Percentiles rank a stretch among this genome's conserved stretches.
phyloP scores from a whole-genome alignment of 2,797 vertebrate species.

The Urocyon cinereoargenteus region DNA sequence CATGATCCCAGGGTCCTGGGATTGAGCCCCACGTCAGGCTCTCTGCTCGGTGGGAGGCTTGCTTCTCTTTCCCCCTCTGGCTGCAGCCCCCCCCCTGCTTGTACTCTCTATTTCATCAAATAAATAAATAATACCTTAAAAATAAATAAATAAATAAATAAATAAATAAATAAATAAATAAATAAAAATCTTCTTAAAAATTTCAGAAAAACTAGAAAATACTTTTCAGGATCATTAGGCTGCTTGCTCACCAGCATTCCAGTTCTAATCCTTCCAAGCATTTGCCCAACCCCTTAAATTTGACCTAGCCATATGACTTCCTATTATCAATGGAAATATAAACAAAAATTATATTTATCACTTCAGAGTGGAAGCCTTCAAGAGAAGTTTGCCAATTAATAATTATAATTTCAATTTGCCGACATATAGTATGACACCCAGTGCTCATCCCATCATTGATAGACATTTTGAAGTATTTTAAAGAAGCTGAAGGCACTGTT shows the following conservation, averaged over 20 bases:
- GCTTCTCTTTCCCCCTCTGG: no score
- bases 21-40: accelerated
- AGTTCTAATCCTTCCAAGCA: not conserved
- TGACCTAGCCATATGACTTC: not conserved
- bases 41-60: no score
- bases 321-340: not conserved
- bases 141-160: no score
- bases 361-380: not conserved
- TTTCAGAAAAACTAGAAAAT: not conserved
- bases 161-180: no score
- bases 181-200: not conserved
- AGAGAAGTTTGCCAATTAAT: not conserved
- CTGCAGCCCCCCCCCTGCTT: no score
- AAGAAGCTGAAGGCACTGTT: not conserved
- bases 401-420: no score
- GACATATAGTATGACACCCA: no score
- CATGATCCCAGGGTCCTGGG: no score
- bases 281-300: not conserved
- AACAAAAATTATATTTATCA: not conserved
- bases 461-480: not conserved
- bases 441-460: no score
- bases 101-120: no score
- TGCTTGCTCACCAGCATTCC: not conserved
- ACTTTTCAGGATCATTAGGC: not conserved
- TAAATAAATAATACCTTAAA: no score